These are phyloP conservation scores for Chrysemys picta DNA, from an alignment of 2,113 vertebrate species.

Conservation along the genomic window DNA sequence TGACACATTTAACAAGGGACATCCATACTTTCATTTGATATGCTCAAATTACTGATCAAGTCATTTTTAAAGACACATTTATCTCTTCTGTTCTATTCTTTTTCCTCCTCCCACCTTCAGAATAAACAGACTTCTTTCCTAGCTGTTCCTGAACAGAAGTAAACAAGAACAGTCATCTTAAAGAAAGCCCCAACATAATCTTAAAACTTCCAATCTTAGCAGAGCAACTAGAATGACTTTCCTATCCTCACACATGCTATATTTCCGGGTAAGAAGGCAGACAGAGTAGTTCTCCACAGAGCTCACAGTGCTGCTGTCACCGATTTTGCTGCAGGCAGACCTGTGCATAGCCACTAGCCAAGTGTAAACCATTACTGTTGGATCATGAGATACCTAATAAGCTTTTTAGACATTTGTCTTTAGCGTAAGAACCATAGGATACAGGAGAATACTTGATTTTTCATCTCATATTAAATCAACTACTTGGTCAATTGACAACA, in stretches of 20 bases:
- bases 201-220: background rate
- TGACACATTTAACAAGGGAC: background rate
- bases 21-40: background rate
- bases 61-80: background rate
- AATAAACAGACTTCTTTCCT: background rate
- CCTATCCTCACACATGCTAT: fast-evolving
- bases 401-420: background rate
- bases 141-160: background rate
- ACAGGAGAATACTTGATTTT: fast-evolving
- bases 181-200: background rate
- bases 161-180: background rate
- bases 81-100: background rate
- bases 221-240: background rate
- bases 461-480: background rate
- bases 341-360: background rate
- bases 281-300: background rate
- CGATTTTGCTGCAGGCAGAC: background rate
- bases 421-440: background rate
- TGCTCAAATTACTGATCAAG: background rate
- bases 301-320: fast-evolving
- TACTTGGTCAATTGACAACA: fast-evolving
- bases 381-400: background rate
- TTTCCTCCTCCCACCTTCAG: background rate
- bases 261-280: fast-evolving
- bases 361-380: background rate